Evolutionary conservation across 2,888 invertebrate species (phyloP), one percentile per base, ranked within the genome.

Genomic region (Sphinx pinastri): DNA sequence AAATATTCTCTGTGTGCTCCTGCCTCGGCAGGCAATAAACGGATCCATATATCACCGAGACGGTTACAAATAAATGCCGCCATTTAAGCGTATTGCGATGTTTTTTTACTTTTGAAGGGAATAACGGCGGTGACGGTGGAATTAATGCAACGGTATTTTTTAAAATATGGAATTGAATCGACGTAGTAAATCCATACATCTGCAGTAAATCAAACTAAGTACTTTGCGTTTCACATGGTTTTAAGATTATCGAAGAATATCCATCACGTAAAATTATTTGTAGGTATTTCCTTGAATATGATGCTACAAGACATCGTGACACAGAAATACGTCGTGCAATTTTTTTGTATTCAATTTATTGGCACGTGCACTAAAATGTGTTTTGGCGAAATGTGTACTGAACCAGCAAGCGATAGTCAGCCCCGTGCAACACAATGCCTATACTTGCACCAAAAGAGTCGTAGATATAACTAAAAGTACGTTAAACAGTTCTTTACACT

Each of bases 21-120:
- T 25, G 60, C 19, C 19, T 63, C 47, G 49, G 63, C 81, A 79
- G 49, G 63, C 81, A 79, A 79, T 81, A 82, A 80, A 79, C 78
- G 74, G 67, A 74, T 71, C 72, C 77, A 77, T 81, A 78, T 75
- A 75, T 80, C 79, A 76, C 76, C 68, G 69, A 72, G 71, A 78
- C 73, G 73, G 70, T 76, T 16, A 54, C 63, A 54, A 60, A 68
- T 71, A 63, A 59, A 60, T 55, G 69, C 70, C 67, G 63, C 60
- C 60, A 10, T 49, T 68, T 71, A 63, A 47, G 47, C 63, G 63
- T 63, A 49, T 63, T 63, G 47, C 49, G 49, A 16, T 63, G 16
- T 49, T 58, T 60, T 60, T 60, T n/a, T 11, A 60, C 47, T 60
- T 47, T 47, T 47, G 16, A 25, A 8, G 47, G 12, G 38, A 47